phyloP scores from a whole-genome alignment of 2,797 vertebrate genomes.

The Passerculus sandwichensis region DNA sequence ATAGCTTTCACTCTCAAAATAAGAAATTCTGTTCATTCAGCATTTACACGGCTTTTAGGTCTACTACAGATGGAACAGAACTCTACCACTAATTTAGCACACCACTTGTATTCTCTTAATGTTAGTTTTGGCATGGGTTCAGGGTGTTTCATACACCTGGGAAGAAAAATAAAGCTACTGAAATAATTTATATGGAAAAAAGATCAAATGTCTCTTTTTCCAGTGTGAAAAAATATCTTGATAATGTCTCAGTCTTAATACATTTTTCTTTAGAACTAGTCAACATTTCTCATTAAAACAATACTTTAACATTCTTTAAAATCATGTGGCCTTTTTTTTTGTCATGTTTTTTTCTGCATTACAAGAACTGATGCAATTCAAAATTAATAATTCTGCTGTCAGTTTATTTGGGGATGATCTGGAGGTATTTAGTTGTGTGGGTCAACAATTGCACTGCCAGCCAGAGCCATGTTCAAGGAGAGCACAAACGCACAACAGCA shows the following conservation, averaged over 20 bases:
- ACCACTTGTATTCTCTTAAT: not conserved
- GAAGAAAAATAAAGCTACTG: not conserved
- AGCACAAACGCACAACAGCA: accelerated
- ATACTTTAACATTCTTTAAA: not conserved
- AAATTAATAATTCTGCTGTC: not conserved
- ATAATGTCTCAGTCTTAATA: not conserved
- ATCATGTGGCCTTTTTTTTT: not conserved
- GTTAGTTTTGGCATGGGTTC: not conserved
- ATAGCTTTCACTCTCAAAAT: not conserved
- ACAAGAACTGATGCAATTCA: not conserved
- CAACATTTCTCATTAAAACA: not conserved
- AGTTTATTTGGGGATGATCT: not conserved
- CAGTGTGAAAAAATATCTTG: not conserved
- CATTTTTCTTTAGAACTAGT: not conserved
- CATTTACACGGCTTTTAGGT: not conserved
- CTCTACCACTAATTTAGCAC: not conserved
- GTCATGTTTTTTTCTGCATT: not conserved
- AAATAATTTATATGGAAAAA: not conserved
- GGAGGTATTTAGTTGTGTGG: not conserved
- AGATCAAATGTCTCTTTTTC: not conserved
- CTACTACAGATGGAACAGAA: not conserved
- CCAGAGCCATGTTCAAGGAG: not conserved
- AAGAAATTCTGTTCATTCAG: not conserved
- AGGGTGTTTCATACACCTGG: not conserved
- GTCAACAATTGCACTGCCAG: not conserved